phyloP scores from a whole-genome alignment of 2,113 vertebrate genomes.

The Tupaia tana region DNA sequence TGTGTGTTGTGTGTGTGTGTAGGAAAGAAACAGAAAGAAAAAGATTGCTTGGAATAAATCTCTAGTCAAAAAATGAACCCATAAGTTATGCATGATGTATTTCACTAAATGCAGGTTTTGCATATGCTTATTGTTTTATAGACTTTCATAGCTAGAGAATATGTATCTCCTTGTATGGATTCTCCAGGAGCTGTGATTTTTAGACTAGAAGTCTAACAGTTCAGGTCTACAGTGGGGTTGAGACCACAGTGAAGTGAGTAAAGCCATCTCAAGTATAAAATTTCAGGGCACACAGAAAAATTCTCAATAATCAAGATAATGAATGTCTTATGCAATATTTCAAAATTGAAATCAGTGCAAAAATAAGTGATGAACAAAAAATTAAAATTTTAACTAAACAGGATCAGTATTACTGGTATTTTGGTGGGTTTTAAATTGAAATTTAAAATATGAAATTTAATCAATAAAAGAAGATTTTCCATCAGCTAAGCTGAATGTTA shows the following conservation, averaged over 20 bases:
- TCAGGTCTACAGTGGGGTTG: not conserved
- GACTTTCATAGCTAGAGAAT: not conserved
- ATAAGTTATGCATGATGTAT: constrained; percentile 12
- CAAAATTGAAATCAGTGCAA: not conserved
- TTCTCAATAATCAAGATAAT: not conserved
- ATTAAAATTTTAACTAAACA: not conserved
- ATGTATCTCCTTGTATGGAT: not conserved
- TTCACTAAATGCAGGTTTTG: not conserved
- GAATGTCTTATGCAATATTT: not conserved
- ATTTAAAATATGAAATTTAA: constrained; percentile 12
- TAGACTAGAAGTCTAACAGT: not conserved
- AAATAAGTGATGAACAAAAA: not conserved
- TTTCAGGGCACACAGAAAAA: not conserved
- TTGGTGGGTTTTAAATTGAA: not conserved
- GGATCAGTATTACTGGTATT: not conserved
- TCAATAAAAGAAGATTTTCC: not conserved
- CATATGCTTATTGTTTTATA: not conserved
- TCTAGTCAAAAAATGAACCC: not conserved
- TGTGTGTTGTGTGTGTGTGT: not conserved
- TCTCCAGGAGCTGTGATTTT: not conserved
- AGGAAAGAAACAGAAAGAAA: too few relatives aligned
- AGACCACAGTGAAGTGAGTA: not conserved
- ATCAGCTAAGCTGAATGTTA: not conserved
- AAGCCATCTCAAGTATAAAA: not conserved
- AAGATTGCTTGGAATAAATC: not conserved